A percentile compares a stretch with the other conserved stretches of the same genome.
These are phyloP conservation scores for Troides aeacus DNA, from an alignment of 2,888 invertebrate genomes.

Conservation along the genomic window DNA sequence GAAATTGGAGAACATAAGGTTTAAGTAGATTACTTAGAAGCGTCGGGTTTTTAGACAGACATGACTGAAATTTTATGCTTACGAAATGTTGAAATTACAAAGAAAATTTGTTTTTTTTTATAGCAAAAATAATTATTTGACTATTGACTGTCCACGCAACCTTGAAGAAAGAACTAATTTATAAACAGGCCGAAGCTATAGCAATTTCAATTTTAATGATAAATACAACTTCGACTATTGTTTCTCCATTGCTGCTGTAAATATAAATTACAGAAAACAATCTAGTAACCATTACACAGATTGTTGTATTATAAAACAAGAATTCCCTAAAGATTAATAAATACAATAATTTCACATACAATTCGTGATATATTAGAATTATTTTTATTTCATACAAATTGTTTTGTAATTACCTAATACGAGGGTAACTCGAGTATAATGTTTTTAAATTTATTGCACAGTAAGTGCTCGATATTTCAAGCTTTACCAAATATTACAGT, in stretches of 20 bases:
- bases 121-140: no score
- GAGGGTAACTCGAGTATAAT: no score
- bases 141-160: background rate
- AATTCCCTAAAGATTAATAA: background rate
- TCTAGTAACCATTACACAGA: background rate
- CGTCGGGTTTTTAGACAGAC: slow-evolving; percentile 4
- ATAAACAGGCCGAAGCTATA: background rate
- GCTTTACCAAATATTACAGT: background rate
- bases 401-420: no score
- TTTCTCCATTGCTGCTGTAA: background rate
- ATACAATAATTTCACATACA: background rate
- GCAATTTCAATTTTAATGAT: background rate
- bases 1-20: slow-evolving; percentile 20
- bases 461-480: no score
- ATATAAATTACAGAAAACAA: background rate
- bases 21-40: slow-evolving; percentile 19
- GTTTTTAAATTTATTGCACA: no score
- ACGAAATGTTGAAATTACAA: background rate
- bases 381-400: no score
- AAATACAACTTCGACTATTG: background rate
- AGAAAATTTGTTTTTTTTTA: no score
- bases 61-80: slow-evolving; percentile 9
- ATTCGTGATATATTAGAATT: background rate
- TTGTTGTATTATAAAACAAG: background rate
- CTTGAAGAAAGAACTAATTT: background rate